Conservation (phyloP, 92 coral and sea anemone genomes). For the Zoanthus sansibaricus region DNA sequence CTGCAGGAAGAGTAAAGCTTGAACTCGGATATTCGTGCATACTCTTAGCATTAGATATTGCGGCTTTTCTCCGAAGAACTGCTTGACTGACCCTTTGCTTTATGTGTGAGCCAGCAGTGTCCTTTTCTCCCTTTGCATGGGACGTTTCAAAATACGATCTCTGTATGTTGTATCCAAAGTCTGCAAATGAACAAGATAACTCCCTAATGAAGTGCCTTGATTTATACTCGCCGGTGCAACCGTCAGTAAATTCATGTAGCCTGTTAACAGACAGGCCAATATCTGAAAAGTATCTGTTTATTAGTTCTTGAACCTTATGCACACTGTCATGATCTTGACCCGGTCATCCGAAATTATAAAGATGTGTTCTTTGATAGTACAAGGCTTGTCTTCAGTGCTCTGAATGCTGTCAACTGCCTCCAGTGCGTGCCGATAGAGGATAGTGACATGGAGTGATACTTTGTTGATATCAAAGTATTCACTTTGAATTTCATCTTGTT, state of each 20-base stretch:
- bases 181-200: slow-evolving; percentile 47
- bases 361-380: slow-evolving; percentile 55
- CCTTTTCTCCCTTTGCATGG: background rate
- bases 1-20: slow-evolving; percentile 43
- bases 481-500: background rate
- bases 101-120: slow-evolving; percentile 6
- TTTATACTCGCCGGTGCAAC: slow-evolving; percentile 40
- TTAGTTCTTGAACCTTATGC: background rate
- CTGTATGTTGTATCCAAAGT: slow-evolving; percentile 33
- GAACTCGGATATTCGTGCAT: slow-evolving; percentile 45
- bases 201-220: background rate
- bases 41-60: slow-evolving; percentile 48
- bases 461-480: background rate
- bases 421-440: slow-evolving; percentile 46
- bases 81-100: slow-evolving; percentile 53
- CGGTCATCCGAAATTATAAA: slow-evolving; percentile 49
- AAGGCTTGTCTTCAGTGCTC: slow-evolving; percentile 58
- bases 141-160: slow-evolving; percentile 34
- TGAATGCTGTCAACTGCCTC: slow-evolving; percentile 49
- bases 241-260: slow-evolving; percentile 53
- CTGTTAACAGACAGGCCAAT: slow-evolving; percentile 4
- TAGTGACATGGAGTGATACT: background rate
- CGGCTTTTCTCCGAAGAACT: slow-evolving; percentile 39
- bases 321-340: background rate
- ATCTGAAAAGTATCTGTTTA: slow-evolving; percentile 24